phyloP scores from a whole-genome alignment of 2,797 vertebrate species.

The Huso huso region DNA sequence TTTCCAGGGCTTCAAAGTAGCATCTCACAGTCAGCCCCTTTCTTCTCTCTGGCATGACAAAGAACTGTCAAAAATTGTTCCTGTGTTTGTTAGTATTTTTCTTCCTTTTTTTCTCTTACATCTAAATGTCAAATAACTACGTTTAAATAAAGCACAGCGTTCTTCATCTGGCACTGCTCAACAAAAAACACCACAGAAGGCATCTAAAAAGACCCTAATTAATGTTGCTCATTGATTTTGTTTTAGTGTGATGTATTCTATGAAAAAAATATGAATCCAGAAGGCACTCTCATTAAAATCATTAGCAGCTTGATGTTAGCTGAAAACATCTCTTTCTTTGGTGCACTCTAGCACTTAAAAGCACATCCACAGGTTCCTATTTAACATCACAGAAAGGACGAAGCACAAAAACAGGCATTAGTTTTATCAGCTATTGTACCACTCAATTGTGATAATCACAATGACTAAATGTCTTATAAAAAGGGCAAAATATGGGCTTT shows the following conservation, averaged over 20 bases:
- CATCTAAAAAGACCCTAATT: constrained; percentile 85
- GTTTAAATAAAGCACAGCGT: constrained; percentile 77
- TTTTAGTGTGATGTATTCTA: constrained; percentile 86
- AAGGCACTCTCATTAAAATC: constrained; percentile 89
- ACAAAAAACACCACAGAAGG: constrained; percentile 58
- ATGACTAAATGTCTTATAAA: constrained; percentile 26
- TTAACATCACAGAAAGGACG: constrained; percentile 54
- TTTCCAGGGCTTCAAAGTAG: constrained; percentile 91
- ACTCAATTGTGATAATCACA: constrained; percentile 37
- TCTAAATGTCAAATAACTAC: constrained; percentile 89
- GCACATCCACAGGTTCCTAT: constrained; percentile 46
- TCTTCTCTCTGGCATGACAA: constrained; percentile 85
- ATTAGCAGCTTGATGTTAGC: constrained; percentile 80
- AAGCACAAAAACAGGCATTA: constrained; percentile 42
- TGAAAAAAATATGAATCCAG: constrained; percentile 87
- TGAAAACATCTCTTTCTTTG: constrained; percentile 67
- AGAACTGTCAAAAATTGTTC: constrained; percentile 83
- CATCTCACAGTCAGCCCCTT: constrained; percentile 73
- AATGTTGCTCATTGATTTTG: constrained; percentile 88
- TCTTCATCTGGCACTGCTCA: constrained; percentile 72
- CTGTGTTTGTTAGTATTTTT: constrained; percentile 78
- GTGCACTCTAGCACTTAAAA: constrained; percentile 57
- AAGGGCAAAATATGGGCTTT: too few species aligned
- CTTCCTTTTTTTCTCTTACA: constrained; percentile 74
- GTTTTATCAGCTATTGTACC: constrained; percentile 39